Evolutionary conservation across 2,888 invertebrate species (phyloP).

Genomic region (Lochmaea crataegi): DNA sequence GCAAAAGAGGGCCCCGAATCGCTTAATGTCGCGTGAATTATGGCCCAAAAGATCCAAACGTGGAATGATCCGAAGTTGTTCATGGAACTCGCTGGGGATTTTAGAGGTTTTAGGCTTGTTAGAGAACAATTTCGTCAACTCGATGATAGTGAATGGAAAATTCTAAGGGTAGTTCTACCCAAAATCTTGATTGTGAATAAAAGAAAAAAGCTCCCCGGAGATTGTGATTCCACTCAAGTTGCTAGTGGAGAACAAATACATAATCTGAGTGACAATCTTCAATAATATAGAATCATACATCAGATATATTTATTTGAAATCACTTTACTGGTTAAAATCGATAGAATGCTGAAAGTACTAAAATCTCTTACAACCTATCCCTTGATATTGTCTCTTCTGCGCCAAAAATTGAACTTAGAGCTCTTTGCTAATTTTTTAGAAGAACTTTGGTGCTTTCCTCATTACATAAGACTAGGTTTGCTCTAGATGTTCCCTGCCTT

Average conservation of each 20-base stretch:
- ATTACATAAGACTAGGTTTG: too few relatives aligned
- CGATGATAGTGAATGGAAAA: slow-evolving; percentile 22
- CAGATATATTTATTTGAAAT: not conserved
- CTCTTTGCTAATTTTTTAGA: too few relatives aligned
- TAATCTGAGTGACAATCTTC: not conserved
- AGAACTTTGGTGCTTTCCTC: too few relatives aligned
- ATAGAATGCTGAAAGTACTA: too few relatives aligned
- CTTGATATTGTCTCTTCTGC: too few relatives aligned
- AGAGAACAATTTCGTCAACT: slow-evolving; percentile 33
- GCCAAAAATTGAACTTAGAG: too few relatives aligned
- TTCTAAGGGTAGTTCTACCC: slow-evolving; percentile 20
- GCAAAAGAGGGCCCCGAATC: slow-evolving; percentile 28
- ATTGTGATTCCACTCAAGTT: not conserved
- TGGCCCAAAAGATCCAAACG: slow-evolving; percentile 36
- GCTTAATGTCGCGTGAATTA: slow-evolving; percentile 45
- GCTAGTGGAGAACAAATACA: not conserved
- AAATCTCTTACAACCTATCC: too few relatives aligned
- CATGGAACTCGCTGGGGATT: slow-evolving; percentile 31
- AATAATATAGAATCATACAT: not conserved
- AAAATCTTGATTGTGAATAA: slow-evolving; percentile 23
- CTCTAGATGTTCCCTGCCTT: too few relatives aligned
- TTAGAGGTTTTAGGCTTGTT: slow-evolving; percentile 34
- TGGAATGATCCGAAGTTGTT: slow-evolving; percentile 34
- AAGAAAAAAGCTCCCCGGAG: slow-evolving; percentile 10
- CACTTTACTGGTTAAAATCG: too few relatives aligned